Evolutionary conservation across 2,888 invertebrate genomes (phyloP).

Genomic region (Arge pagana): DNA sequence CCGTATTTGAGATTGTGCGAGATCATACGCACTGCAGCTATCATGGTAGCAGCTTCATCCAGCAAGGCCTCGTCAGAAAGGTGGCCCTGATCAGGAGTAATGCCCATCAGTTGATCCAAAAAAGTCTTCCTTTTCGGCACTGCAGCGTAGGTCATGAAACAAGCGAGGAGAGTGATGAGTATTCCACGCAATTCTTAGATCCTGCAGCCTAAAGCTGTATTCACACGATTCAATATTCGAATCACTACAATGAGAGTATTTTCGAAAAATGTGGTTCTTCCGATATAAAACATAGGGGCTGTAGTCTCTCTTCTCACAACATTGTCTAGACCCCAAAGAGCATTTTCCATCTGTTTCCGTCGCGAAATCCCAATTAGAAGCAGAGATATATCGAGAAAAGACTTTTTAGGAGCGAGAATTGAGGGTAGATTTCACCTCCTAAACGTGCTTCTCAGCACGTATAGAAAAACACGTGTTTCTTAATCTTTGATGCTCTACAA

Average conservation of each 20-base stretch:
- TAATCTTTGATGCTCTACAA: too few species aligned
- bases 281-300: constrained; percentile 13
- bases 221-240: background rate
- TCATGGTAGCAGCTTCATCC: constrained; percentile 65
- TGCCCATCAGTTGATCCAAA: constrained; percentile 61
- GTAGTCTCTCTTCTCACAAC: constrained; percentile 5
- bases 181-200: background rate
- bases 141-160: background rate
- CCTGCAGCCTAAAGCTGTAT: background rate
- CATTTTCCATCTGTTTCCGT: too few species aligned
- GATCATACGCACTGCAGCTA: constrained; percentile 60
- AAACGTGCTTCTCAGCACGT: too few species aligned
- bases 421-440: too few species aligned
- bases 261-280: too few species aligned
- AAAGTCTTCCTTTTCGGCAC: constrained; percentile 55
- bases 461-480: too few species aligned
- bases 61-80: constrained; percentile 62
- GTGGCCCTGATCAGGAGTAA: constrained; percentile 60
- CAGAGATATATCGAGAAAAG: too few species aligned
- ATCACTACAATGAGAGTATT: too few species aligned
- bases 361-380: too few species aligned
- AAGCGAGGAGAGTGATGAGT: background rate
- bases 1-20: too few species aligned
- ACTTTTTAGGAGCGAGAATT: too few species aligned
- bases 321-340: too few species aligned